A percentile compares a stretch with the other conserved stretches of the same genome.
These are phyloP conservation scores for Motacilla alba DNA, from an alignment of 2,113 vertebrate species.

Conservation along the genomic window DNA sequence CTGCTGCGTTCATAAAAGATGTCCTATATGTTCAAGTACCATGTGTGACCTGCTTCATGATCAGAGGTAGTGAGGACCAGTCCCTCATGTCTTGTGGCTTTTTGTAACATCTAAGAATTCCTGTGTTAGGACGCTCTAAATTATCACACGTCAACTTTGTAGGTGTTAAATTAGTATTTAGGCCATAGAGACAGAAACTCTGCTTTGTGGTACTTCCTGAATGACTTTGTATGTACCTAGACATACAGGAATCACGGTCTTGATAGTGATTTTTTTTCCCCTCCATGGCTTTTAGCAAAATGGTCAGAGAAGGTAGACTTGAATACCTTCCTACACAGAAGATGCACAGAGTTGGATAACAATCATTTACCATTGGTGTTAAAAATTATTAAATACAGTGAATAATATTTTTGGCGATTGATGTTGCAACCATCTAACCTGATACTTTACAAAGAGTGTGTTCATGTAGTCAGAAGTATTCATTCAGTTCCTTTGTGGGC, in stretches of 20 bases:
- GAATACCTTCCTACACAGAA: not conserved
- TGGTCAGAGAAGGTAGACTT: not conserved
- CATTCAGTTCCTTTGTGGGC: not conserved
- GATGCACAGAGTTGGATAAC: not conserved
- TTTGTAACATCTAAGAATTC: not conserved
- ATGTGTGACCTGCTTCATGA: not conserved
- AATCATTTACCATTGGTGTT: not conserved
- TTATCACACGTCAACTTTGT: not conserved
- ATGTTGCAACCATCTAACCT: not conserved
- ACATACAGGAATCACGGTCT: not conserved
- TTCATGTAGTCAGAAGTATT: not conserved
- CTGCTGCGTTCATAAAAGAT: not conserved
- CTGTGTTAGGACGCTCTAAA: not conserved
- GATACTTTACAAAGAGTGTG: not conserved
- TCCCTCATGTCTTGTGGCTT: not conserved
- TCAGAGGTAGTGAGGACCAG: not conserved
- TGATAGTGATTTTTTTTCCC: not conserved
- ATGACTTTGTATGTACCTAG: not conserved
- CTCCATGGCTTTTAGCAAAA: not conserved
- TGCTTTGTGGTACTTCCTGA: not conserved
- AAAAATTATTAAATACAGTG: not conserved
- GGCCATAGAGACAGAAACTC: not conserved
- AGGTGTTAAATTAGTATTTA: not conserved
- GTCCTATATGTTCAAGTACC: not conserved
- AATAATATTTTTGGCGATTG: not conserved